These are phyloP conservation scores for Stenopsyche tienmushanensis DNA, from an alignment of 1,140 invertebrate genomes.

Conservation along the genomic window DNA sequence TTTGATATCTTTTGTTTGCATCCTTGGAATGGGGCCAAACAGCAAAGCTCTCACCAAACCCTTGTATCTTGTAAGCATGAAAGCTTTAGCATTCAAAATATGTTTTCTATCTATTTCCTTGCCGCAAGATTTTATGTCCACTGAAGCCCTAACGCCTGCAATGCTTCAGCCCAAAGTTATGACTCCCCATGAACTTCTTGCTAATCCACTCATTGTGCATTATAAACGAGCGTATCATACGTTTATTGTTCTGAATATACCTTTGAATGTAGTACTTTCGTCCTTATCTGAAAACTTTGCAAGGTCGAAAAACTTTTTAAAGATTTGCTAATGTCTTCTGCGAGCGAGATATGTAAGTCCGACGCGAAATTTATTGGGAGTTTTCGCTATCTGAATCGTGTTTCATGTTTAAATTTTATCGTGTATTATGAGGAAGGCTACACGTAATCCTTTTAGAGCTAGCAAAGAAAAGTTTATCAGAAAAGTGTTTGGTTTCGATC, in stretches of 20 bases:
- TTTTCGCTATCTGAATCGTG: conserved; percentile 21
- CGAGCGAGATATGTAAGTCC: too few relatives aligned
- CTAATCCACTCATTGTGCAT: too few relatives aligned
- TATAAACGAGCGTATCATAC: too few relatives aligned
- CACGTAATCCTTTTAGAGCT: conserved; percentile 33
- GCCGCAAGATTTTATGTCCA: conserved; percentile 1
- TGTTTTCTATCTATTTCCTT: conserved; percentile 15
- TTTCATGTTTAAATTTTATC: conserved; percentile 22
- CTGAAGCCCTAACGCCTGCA: neutral
- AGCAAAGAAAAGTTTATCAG: conserved; percentile 35
- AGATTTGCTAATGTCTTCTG: too few relatives aligned
- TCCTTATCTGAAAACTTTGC: too few relatives aligned
- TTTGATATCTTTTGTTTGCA: conserved; percentile 1
- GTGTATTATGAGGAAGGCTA: conserved; percentile 17
- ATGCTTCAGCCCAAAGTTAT: too few relatives aligned
- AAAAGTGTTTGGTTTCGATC: conserved; percentile 38
- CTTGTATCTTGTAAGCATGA: conserved; percentile 13
- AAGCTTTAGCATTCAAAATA: conserved; percentile 19
- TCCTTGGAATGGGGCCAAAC: conserved; percentile 13
- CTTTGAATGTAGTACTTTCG: too few relatives aligned
- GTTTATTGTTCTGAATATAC: too few relatives aligned
- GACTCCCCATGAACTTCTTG: too few relatives aligned
- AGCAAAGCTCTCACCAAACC: neutral
- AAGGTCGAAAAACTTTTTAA: too few relatives aligned
- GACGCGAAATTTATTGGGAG: too few relatives aligned